Percentiles rank a stretch among this genome's conserved stretches.
These are phyloP conservation scores for Siderastrea siderea DNA, from an alignment of 92 coral and sea anemone species.

Conservation along the genomic window DNA sequence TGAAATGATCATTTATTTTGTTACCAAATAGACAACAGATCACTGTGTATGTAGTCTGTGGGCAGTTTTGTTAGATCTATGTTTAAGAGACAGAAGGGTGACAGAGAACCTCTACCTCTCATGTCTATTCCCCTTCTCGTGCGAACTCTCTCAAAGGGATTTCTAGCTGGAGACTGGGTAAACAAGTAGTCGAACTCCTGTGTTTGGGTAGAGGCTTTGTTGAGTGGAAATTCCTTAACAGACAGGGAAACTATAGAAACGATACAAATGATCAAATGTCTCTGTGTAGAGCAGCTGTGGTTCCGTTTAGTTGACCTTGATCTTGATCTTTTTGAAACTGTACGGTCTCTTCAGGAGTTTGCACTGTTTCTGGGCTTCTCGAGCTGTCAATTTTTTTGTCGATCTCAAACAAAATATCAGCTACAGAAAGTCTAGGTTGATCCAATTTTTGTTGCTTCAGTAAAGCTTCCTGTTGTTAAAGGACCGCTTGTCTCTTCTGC, in stretches of 20 bases:
- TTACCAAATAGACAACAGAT: too few relatives aligned
- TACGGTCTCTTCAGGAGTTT: not conserved
- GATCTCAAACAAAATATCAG: not conserved
- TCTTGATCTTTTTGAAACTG: not conserved
- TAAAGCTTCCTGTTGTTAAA: not conserved
- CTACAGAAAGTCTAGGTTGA: not conserved
- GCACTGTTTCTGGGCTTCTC: not conserved
- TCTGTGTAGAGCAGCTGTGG: slow-evolving; percentile 1
- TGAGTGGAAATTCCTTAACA: not conserved
- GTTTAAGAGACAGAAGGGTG: too few relatives aligned
- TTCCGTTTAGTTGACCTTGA: not conserved
- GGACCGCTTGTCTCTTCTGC: slow-evolving; percentile 7
- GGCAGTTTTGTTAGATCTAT: too few relatives aligned
- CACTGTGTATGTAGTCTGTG: too few relatives aligned
- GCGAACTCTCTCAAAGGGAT: slow-evolving; percentile 6
- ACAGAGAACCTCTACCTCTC: too few relatives aligned
- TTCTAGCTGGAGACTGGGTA: slow-evolving; percentile 17
- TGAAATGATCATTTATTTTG: too few relatives aligned
- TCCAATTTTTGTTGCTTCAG: slow-evolving; percentile 2
- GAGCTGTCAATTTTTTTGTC: not conserved
- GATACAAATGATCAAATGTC: slow-evolving; percentile 15
- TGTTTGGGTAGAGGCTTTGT: slow-evolving; percentile 26
- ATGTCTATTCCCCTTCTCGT: too few relatives aligned
- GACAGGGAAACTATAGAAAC: slow-evolving; percentile 6
- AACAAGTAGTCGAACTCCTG: slow-evolving; percentile 52